phyloP scores from a whole-genome alignment of 2,113 vertebrate species.

The Nothobranchius kuhntae region DNA sequence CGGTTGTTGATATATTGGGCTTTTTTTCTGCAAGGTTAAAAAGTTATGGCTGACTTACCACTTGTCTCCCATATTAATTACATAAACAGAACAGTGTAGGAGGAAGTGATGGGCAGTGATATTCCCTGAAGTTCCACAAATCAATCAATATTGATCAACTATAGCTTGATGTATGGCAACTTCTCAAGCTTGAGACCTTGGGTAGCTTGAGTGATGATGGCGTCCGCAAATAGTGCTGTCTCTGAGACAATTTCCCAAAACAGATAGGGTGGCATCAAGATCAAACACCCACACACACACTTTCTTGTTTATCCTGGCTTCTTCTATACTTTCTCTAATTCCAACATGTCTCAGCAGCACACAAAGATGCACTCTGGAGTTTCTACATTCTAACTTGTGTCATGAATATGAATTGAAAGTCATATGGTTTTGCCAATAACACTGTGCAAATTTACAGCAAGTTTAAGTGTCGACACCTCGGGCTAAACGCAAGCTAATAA shows the following conservation, averaged over 20 bases:
- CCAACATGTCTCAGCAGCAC: slow-evolving; percentile 26
- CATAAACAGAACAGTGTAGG: slow-evolving; percentile 36
- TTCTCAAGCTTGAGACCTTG: slow-evolving; percentile 65
- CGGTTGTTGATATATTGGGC: slow-evolving; percentile 49
- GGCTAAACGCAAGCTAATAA: slow-evolving; percentile 69
- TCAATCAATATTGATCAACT: slow-evolving; percentile 74
- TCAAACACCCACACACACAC: slow-evolving; percentile 27
- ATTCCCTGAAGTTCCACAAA: slow-evolving; percentile 56
- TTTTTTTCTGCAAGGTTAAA: slow-evolving; percentile 64
- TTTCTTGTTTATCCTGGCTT: slow-evolving; percentile 22
- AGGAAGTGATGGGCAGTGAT: slow-evolving; percentile 52
- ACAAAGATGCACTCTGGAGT: slow-evolving; percentile 25
- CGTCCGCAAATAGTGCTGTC: slow-evolving; percentile 48
- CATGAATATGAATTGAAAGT: slow-evolving; percentile 68
- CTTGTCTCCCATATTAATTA: slow-evolving; percentile 70
- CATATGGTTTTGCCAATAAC: slow-evolving; percentile 65
- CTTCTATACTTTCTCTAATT: slow-evolving; percentile 15
- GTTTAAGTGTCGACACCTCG: slow-evolving; percentile 61
- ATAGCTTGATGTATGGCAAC: slow-evolving; percentile 72
- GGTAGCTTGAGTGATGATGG: slow-evolving; percentile 71
- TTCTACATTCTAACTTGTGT: slow-evolving; percentile 6
- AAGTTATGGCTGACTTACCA: slow-evolving; percentile 55
- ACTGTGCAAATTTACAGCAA: slow-evolving; percentile 34
- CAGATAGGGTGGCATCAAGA: slow-evolving; percentile 49
- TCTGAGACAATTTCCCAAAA: slow-evolving; percentile 53